phyloP scores from a whole-genome alignment of 2,797 vertebrate species.

The Pogonophryne albipinna region DNA sequence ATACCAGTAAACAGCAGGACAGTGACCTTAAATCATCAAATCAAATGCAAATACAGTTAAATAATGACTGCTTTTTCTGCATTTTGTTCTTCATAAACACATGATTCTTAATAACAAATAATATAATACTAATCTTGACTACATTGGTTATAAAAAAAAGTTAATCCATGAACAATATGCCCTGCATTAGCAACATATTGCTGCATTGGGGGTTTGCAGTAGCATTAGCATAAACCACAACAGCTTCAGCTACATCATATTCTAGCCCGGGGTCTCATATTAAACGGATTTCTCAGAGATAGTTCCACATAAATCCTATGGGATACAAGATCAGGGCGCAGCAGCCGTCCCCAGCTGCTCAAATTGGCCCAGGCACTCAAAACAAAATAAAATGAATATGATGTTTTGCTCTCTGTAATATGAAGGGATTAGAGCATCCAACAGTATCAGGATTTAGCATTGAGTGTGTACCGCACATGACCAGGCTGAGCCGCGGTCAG shows the following conservation, averaged over 20 bases:
- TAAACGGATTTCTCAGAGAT: conserved; percentile 72
- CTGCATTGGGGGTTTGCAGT: conserved; percentile 15
- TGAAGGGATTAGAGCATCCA: conserved; percentile 65
- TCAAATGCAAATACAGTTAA: conserved; percentile 18
- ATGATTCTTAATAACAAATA: not conserved
- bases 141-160: not conserved
- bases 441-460: conserved; percentile 64
- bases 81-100: conserved; percentile 2
- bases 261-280: conserved; percentile 56
- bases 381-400: conserved; percentile 76
- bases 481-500: conserved; percentile 34
- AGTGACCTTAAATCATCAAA: conserved; percentile 44
- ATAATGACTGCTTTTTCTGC: conserved; percentile 11
- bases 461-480: conserved; percentile 49
- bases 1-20: conserved; percentile 38
- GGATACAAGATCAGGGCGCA: conserved; percentile 57
- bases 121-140: not conserved
- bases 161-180: not conserved
- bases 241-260: conserved; percentile 46
- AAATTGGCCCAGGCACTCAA: conserved; percentile 68
- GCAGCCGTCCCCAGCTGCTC: conserved; percentile 57
- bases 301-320: conserved; percentile 62
- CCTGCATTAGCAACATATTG: conserved; percentile 16
- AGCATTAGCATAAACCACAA: conserved; percentile 53
- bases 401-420: conserved; percentile 59